Evolutionary conservation across 2,113 vertebrate genomes (phyloP).

Genomic region (Epinephelus moara): DNA sequence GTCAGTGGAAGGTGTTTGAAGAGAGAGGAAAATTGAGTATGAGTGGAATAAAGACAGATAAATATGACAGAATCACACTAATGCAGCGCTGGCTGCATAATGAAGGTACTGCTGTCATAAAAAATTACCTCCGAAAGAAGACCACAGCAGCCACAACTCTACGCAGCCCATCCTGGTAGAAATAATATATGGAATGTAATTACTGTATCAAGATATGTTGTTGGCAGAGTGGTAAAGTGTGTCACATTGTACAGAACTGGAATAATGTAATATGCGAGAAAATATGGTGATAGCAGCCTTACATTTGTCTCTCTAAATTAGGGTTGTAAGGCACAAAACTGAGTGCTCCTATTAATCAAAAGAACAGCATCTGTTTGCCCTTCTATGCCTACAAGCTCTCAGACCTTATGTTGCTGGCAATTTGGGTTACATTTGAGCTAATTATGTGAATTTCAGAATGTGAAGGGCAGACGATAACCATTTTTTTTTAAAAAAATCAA

Average conservation of each 20-base stretch:
- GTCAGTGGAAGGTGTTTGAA: constrained; percentile 15
- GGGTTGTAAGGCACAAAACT: constrained; percentile 31
- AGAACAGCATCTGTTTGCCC: constrained; percentile 38
- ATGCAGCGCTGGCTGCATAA: constrained; percentile 30
- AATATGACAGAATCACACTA: constrained; percentile 34
- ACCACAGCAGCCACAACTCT: constrained; percentile 1
- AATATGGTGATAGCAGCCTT: constrained; percentile 21
- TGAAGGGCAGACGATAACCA: background rate
- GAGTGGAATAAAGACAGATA: constrained; percentile 34
- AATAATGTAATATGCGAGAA: constrained; percentile 9
- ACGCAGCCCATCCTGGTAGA: constrained; percentile 14
- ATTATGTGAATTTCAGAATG: constrained; percentile 30
- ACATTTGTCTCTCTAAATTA: constrained; percentile 26
- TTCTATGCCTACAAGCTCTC: constrained; percentile 31
- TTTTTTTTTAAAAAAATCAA: background rate
- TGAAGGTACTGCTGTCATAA: constrained; percentile 29
- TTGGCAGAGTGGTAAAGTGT: constrained; percentile 20
- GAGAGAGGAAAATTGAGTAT: constrained; percentile 1
- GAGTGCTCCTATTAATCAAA: constrained; percentile 34
- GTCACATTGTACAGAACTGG: background rate
- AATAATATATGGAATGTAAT: constrained; percentile 35
- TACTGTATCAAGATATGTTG: constrained; percentile 20
- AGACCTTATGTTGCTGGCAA: constrained; percentile 28
- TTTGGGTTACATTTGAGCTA: constrained; percentile 23
- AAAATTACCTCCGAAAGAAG: constrained; percentile 15